phyloP scores from a whole-genome alignment of 1,140 invertebrate genomes.

The Parapsyche elsis region DNA sequence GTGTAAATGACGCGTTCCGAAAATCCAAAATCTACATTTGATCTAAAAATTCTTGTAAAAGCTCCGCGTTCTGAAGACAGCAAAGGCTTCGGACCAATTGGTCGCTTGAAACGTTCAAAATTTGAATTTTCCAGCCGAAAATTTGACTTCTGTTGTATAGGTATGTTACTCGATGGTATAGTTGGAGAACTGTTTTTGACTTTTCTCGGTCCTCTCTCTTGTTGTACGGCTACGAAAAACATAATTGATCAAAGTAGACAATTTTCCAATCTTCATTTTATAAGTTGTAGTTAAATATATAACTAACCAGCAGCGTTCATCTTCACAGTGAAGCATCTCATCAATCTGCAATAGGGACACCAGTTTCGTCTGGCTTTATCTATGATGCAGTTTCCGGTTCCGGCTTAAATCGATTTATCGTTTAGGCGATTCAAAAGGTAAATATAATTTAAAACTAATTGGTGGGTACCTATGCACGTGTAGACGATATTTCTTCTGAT shows the following conservation, averaged over 20 bases:
- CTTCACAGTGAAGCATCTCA: constrained; percentile 80
- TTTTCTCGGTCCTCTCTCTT: constrained; percentile 80
- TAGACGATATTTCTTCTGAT: constrained; percentile 77
- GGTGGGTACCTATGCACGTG: constrained; percentile 78
- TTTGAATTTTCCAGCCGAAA: not conserved
- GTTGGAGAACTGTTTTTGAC: constrained; percentile 59
- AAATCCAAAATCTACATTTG: constrained; percentile 45
- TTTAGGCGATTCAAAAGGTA: not conserved
- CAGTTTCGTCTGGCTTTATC: constrained; percentile 88
- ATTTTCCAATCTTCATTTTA: too few relatives aligned
- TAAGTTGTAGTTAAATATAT: too few relatives aligned
- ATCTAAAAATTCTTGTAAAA: constrained; percentile 58
- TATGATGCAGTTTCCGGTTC: constrained; percentile 79
- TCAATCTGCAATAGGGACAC: constrained; percentile 86
- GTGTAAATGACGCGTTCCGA: constrained; percentile 40
- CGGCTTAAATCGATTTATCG: constrained; percentile 66
- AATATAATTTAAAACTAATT: constrained; percentile 39
- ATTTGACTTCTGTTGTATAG: not conserved
- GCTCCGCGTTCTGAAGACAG: constrained; percentile 46
- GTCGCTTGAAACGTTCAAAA: constrained; percentile 26
- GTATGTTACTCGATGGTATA: not conserved
- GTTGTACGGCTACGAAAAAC: constrained; percentile 75
- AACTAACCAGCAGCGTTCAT: constrained; percentile 81
- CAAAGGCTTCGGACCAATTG: constrained; percentile 44
- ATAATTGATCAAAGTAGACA: not conserved